phyloP scores from a whole-genome alignment of 1,140 invertebrate genomes.

The Ostrea denselamellosa region DNA sequence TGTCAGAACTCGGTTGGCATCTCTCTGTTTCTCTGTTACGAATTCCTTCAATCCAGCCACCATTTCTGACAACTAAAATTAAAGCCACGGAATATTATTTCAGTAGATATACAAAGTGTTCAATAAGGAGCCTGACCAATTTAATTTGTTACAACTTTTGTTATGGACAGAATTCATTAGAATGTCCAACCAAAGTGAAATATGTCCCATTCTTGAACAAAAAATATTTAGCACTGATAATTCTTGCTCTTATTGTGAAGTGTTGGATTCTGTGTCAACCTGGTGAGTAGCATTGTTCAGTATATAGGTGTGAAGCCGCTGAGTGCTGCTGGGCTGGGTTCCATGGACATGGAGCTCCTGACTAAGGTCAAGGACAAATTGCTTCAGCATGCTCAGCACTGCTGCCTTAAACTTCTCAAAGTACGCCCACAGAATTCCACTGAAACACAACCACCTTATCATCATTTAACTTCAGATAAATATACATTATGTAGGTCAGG shows the following conservation, averaged over 20 bases:
- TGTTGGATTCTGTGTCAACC: constrained; percentile 31
- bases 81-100: background rate
- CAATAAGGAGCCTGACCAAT: too few relatives aligned
- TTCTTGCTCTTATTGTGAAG: too few relatives aligned
- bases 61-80: constrained; percentile 53
- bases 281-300: constrained; percentile 41
- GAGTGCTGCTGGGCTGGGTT: constrained; percentile 27
- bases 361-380: constrained; percentile 38
- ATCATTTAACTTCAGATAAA: background rate
- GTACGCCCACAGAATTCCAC: constrained; percentile 48
- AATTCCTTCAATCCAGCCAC: constrained; percentile 52
- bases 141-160: too few relatives aligned
- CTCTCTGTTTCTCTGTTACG: constrained; percentile 52
- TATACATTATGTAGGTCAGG: too few relatives aligned
- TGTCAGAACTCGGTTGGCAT: constrained; percentile 51
- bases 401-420: constrained; percentile 45
- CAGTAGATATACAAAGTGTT: too few relatives aligned
- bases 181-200: too few relatives aligned
- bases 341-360: constrained; percentile 40
- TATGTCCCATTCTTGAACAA: too few relatives aligned
- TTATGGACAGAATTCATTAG: too few relatives aligned
- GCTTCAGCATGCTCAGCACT: constrained; percentile 33
- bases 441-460: constrained; percentile 40
- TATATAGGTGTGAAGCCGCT: constrained; percentile 40
- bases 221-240: too few relatives aligned